phyloP scores from a whole-genome alignment of 1,140 invertebrate species.

The Plectrocnemia conspersa region DNA sequence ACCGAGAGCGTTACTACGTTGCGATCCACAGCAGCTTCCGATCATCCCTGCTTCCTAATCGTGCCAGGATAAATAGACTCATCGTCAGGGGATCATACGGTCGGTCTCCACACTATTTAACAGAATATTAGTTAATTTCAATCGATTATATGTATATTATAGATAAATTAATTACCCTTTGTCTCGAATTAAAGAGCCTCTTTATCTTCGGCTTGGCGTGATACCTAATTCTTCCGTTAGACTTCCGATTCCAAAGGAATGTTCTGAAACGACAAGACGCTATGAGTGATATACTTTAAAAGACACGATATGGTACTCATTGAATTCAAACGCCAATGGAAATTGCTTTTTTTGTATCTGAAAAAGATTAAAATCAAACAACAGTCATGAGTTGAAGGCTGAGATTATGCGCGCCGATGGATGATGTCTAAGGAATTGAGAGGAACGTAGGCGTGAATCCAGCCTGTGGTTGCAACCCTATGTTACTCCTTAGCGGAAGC shows the following conservation, averaged over 20 bases:
- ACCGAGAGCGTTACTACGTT: slow-evolving; percentile 60
- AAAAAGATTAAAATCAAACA: slow-evolving; percentile 36
- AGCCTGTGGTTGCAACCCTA: slow-evolving; percentile 67
- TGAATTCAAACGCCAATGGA: slow-evolving; percentile 96
- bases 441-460: slow-evolving; percentile 95
- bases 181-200: slow-evolving; percentile 68
- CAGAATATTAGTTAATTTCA: slow-evolving; percentile 30
- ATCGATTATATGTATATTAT: background rate
- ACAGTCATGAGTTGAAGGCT: background rate
- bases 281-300: slow-evolving; percentile 94
- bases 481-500: slow-evolving; percentile 89
- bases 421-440: slow-evolving; percentile 96
- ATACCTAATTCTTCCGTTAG: slow-evolving; percentile 87
- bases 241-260: slow-evolving; percentile 93
- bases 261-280: slow-evolving; percentile 94
- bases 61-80: slow-evolving; percentile 65
- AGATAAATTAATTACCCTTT: slow-evolving; percentile 43
- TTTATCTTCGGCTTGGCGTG: slow-evolving; percentile 75
- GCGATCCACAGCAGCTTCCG: slow-evolving; percentile 44
- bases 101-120: slow-evolving; percentile 50
- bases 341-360: slow-evolving; percentile 90
- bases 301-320: slow-evolving; percentile 92
- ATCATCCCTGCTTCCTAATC: slow-evolving; percentile 44
- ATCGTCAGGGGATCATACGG: slow-evolving; percentile 68
- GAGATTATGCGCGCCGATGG: slow-evolving; percentile 63